Percentiles rank a stretch among this genome's conserved stretches.
These are phyloP conservation scores for Brachionus rubens DNA, from an alignment of 1,140 invertebrate species.

Conservation along the genomic window DNA sequence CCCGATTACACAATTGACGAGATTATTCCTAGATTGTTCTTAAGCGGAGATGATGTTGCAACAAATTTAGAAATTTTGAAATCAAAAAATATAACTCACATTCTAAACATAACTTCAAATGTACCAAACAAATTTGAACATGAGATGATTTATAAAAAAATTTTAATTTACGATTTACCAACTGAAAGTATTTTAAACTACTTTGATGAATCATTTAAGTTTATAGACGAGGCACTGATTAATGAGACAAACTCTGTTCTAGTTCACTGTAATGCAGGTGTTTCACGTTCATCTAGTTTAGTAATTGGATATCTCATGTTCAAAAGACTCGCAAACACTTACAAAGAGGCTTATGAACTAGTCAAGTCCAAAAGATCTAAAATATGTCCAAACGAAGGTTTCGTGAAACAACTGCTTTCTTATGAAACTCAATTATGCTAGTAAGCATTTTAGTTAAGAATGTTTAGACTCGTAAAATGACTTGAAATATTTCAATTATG, in stretches of 20 bases:
- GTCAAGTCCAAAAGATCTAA: constrained; percentile 46
- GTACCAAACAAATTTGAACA: not conserved
- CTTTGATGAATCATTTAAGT: constrained; percentile 11
- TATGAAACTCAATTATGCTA: constrained; percentile 1
- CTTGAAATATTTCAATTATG: constrained; percentile 43
- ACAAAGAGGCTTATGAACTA: constrained; percentile 47
- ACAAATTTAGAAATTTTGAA: constrained; percentile 13
- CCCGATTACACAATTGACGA: constrained; percentile 11
- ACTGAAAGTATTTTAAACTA: not conserved
- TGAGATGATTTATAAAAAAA: not conserved
- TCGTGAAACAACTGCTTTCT: constrained; percentile 48
- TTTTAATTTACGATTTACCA: constrained; percentile 17
- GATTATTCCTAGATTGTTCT: not conserved
- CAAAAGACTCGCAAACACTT: not conserved
- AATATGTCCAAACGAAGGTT: constrained; percentile 49
- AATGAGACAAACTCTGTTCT: constrained; percentile 48
- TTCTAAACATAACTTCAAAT: constrained; percentile 14
- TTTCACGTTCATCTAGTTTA: constrained; percentile 54
- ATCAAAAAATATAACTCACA: constrained; percentile 27
- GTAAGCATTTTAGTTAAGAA: not conserved
- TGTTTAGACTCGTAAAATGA: not conserved
- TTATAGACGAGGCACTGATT: not conserved
- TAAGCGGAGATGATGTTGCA: constrained; percentile 18
- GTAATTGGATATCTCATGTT: constrained; percentile 56
- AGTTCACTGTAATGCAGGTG: constrained; percentile 57